Evolutionary conservation across 1,140 invertebrate species (phyloP).

Genomic region (Homalodisca vitripennis): DNA sequence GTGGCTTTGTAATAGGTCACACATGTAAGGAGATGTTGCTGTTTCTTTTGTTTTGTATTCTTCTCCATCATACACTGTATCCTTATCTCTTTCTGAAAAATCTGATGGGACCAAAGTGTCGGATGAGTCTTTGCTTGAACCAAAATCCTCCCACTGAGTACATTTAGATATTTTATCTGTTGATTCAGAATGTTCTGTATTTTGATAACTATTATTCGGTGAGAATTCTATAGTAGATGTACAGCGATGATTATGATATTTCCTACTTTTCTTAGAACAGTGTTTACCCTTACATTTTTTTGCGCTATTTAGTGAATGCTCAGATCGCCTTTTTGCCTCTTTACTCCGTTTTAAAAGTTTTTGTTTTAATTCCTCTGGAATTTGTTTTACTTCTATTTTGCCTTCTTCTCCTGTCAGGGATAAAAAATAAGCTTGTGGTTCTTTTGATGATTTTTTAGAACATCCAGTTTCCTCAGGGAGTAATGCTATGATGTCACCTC

Average conservation of each 20-base stretch:
- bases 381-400: conserved; percentile 34
- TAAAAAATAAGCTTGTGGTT: conserved; percentile 39
- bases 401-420: conserved; percentile 38
- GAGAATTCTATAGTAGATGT: neutral
- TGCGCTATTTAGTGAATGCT: neutral
- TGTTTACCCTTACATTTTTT: conserved; percentile 14
- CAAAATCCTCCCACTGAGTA: conserved; percentile 31
- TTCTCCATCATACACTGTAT: neutral
- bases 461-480: conserved; percentile 23
- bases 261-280: conserved; percentile 13
- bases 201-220: neutral
- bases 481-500: conserved; percentile 34
- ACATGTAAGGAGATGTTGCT: neutral
- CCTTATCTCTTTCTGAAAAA: conserved; percentile 12
- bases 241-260: conserved; percentile 17
- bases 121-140: conserved; percentile 14
- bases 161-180: conserved; percentile 18
- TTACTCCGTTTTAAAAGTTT: conserved; percentile 34
- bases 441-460: conserved; percentile 28
- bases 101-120: conserved; percentile 20
- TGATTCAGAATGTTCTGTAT: neutral
- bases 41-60: neutral
- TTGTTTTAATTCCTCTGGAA: conserved; percentile 36
- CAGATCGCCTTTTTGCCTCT: conserved; percentile 36
- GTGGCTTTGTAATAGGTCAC: neutral